Percentiles rank a stretch among this genome's conserved stretches.
These are phyloP conservation scores for Macrotis lagotis DNA, from an alignment of 2,113 vertebrate species.

Conservation along the genomic window DNA sequence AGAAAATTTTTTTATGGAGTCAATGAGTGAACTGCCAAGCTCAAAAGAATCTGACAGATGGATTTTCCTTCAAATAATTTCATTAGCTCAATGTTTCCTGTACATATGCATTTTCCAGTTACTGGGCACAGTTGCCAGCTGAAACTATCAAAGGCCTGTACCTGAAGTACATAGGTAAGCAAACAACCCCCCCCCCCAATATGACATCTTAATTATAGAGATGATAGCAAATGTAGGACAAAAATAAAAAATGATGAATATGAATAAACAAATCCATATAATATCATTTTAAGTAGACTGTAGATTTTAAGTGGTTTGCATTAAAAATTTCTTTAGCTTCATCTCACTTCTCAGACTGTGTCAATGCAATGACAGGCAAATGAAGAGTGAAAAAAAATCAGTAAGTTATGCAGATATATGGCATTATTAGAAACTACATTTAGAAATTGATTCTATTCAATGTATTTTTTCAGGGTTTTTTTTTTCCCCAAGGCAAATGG, in stretches of 20 bases:
- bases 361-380: background rate
- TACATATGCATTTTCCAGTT: constrained; percentile 64
- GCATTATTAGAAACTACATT: background rate
- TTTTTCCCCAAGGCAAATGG: too few relatives aligned
- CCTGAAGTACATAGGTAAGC: constrained; percentile 28
- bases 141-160: constrained; percentile 28
- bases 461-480: too few relatives aligned
- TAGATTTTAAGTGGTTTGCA: background rate
- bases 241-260: background rate
- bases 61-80: constrained; percentile 74
- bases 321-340: background rate
- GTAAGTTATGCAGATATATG: background rate
- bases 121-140: constrained; percentile 62
- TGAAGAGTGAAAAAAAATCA: background rate
- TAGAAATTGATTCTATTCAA: background rate
- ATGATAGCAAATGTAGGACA: background rate
- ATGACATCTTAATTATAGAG: background rate
- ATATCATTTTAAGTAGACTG: background rate
- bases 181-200: background rate
- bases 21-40: constrained; percentile 26
- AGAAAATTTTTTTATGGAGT: constrained; percentile 39
- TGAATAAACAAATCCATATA: background rate
- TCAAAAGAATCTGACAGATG: constrained; percentile 66
- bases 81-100: constrained; percentile 73
- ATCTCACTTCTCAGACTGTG: background rate